A percentile compares a stretch with the other conserved stretches of the same genome.
These are phyloP conservation scores for Anguilla japonica DNA, from an alignment of 2,113 vertebrate species.

Conservation along the genomic window DNA sequence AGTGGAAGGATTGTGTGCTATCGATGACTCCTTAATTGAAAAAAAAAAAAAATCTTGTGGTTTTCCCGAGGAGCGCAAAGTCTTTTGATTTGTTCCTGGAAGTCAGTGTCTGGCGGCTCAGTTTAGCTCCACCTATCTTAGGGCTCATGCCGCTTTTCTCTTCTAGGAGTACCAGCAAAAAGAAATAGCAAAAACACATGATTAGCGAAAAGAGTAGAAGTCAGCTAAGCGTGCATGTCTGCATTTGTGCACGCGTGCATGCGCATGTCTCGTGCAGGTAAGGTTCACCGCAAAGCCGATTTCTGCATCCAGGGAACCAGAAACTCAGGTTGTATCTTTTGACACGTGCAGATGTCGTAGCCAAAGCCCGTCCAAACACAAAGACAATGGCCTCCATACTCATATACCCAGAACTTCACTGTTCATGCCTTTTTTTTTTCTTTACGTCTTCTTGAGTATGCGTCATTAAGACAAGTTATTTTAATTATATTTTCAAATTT, in stretches of 20 bases:
- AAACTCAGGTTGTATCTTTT: not conserved
- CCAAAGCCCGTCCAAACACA: not conserved
- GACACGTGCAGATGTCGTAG: too few relatives aligned
- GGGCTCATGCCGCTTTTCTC: too few relatives aligned
- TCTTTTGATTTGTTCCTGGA: not conserved
- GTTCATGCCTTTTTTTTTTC: not conserved
- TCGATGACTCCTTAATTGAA: not conserved
- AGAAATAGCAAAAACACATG: too few relatives aligned
- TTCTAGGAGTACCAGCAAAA: too few relatives aligned
- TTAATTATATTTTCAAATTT: not conserved
- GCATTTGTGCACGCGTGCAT: not conserved
- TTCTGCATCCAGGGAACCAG: not conserved
- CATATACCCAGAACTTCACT: not conserved
- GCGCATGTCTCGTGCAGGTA: not conserved
- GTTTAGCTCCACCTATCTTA: not conserved
- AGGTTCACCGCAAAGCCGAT: not conserved
- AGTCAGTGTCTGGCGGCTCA: not conserved
- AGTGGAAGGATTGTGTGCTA: not conserved
- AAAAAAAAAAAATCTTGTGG: not conserved
- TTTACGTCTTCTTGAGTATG: not conserved
- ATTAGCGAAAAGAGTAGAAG: not conserved
- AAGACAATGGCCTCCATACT: not conserved
- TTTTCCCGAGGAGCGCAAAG: not conserved
- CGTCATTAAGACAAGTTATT: not conserved
- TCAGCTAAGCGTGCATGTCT: not conserved